These are phyloP conservation scores for Odontomachus brunneus DNA, from an alignment of 1,140 invertebrate genomes.

Conservation along the genomic window DNA sequence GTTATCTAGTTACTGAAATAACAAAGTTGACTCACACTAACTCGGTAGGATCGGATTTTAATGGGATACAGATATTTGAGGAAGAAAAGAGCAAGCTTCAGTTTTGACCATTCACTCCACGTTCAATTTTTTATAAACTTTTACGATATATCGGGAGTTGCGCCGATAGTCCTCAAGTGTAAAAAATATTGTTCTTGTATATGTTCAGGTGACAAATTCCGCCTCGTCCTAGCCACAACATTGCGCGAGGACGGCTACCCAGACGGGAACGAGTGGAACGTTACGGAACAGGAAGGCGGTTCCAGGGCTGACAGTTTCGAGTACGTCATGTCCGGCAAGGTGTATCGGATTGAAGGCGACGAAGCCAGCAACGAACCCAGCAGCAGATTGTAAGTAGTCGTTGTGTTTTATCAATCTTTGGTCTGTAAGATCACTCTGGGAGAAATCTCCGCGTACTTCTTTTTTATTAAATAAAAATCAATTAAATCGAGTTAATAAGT, in stretches of 20 bases:
- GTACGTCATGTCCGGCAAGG: slow-evolving; percentile 99
- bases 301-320: slow-evolving; percentile 98
- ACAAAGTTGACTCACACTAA: not conserved
- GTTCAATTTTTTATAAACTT: too few species aligned
- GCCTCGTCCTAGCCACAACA: slow-evolving; percentile 97
- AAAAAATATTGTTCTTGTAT: slow-evolving; percentile 29
- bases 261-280: slow-evolving; percentile 97
- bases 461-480: not conserved
- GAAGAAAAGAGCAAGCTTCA: too few species aligned
- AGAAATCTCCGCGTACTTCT: not conserved
- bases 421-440: not conserved
- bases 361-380: slow-evolving; percentile 95
- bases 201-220: slow-evolving; percentile 93
- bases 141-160: not conserved
- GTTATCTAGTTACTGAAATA: not conserved
- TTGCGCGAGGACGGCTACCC: slow-evolving; percentile 98
- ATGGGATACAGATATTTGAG: too few species aligned
- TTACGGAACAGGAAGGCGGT: slow-evolving; percentile 91
- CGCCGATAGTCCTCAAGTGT: not conserved
- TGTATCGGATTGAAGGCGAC: slow-evolving; percentile 99
- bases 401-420: not conserved
- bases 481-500: not conserved
- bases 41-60: too few species aligned
- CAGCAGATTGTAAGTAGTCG: slow-evolving; percentile 91
- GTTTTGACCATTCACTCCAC: too few species aligned